These are phyloP conservation scores for Pterostichus niger DNA, from an alignment of 2,888 invertebrate genomes.

Conservation along the genomic window DNA sequence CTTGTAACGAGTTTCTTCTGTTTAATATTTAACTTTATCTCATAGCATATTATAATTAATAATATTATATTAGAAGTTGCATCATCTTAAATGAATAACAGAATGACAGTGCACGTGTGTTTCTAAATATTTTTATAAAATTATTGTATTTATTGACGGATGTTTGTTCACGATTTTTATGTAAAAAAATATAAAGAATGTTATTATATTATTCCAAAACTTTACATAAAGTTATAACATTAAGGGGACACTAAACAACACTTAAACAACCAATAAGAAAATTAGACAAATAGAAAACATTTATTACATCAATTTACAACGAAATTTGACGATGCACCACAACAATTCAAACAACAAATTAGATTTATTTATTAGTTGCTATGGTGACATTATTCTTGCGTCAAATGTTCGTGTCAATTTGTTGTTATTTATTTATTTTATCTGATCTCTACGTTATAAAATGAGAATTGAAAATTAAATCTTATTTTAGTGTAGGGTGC, in stretches of 20 bases:
- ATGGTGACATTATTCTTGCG: not conserved
- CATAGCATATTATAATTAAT: conserved; percentile 54
- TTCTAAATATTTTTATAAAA: conserved; percentile 61
- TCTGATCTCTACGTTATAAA: conserved; percentile 26
- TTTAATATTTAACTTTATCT: conserved; percentile 49
- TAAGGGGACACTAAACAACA: conserved; percentile 49
- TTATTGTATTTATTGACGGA: conserved; percentile 65
- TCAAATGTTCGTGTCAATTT: conserved; percentile 35
- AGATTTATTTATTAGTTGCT: not conserved
- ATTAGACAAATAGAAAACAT: conserved; percentile 30
- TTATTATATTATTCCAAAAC: conserved; percentile 53
- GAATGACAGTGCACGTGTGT: conserved; percentile 56
- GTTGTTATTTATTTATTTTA: conserved; percentile 6
- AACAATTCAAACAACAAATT: not conserved
- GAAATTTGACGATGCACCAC: conserved; percentile 24
- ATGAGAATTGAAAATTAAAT: conserved; percentile 27
- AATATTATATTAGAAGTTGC: conserved; percentile 45
- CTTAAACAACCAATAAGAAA: conserved; percentile 50
- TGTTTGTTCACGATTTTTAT: conserved; percentile 55
- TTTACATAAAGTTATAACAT: conserved; percentile 51
- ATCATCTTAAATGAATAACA: conserved; percentile 41
- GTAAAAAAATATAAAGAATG: conserved; percentile 60
- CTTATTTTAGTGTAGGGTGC: conserved; percentile 58
- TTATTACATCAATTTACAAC: conserved; percentile 41
- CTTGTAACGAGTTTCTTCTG: conserved; percentile 41